phyloP scores from a whole-genome alignment of 2,888 invertebrate species.

The Drosophila birchii region DNA sequence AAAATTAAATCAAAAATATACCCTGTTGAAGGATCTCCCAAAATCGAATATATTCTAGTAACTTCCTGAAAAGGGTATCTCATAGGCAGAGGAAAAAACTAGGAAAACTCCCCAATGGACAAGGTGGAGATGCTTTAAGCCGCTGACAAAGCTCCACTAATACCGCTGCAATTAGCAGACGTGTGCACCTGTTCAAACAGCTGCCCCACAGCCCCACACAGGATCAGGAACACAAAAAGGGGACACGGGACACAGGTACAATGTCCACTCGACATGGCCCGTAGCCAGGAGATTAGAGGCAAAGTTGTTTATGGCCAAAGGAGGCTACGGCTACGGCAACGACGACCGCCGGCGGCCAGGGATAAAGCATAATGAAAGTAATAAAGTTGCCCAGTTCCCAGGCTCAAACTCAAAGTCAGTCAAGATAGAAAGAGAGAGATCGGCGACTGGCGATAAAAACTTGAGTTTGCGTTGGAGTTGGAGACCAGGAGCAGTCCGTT shows the following conservation, averaged over 20 bases:
- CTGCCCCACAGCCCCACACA: constrained; percentile 11
- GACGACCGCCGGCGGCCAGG: constrained; percentile 34
- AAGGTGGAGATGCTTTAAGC: constrained; percentile 54
- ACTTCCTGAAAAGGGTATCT: not conserved
- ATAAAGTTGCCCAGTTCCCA: constrained; percentile 66
- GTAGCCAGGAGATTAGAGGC: constrained; percentile 67
- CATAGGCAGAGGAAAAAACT: not conserved
- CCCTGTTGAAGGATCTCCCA: too few relatives aligned
- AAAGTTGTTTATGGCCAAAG: constrained; percentile 74
- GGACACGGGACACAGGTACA: constrained; percentile 7
- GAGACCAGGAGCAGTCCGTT: not conserved
- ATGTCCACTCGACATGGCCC: constrained; percentile 47
- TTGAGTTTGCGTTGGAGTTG: constrained; percentile 38
- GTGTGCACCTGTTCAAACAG: constrained; percentile 67
- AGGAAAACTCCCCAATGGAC: not conserved
- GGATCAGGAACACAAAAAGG: constrained; percentile 1
- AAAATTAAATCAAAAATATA: not conserved
- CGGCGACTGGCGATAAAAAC: constrained; percentile 68
- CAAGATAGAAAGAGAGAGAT: constrained; percentile 11
- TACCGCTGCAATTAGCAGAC: constrained; percentile 76
- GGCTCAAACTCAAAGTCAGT: constrained; percentile 12
- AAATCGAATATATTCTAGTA: not conserved
- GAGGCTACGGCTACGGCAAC: constrained; percentile 20
- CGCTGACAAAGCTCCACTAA: constrained; percentile 77
- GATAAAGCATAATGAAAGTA: constrained; percentile 77